Conservation (phyloP, 2,113 vertebrate species). For the Heteronetta atricapilla region DNA sequence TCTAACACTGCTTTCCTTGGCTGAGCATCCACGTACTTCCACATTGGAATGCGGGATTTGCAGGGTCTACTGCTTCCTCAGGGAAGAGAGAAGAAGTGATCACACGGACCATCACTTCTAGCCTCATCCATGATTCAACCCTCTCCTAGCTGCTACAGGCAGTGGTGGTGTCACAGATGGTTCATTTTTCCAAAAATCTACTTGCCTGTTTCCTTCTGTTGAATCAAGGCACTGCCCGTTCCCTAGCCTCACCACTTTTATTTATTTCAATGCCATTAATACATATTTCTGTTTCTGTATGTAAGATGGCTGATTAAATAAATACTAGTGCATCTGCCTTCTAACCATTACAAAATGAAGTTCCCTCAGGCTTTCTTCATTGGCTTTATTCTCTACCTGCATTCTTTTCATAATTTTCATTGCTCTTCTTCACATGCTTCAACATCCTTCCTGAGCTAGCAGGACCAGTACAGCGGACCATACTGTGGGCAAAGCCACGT, state of each 20-base stretch:
- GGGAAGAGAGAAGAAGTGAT: background rate
- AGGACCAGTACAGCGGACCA: background rate
- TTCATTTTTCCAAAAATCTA: background rate
- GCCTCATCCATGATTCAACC: background rate
- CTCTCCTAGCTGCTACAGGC: background rate
- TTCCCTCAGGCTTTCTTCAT: background rate
- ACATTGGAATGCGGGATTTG: background rate
- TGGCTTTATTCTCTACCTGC: background rate
- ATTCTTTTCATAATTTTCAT: background rate
- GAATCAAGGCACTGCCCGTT: background rate
- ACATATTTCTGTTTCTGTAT: background rate
- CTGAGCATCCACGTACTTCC: background rate
- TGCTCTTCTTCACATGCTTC: background rate
- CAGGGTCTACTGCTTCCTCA: background rate
- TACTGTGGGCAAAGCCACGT: rapidly evolving
- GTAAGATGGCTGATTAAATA: background rate
- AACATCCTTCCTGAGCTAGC: background rate
- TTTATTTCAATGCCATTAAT: background rate
- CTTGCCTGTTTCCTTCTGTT: background rate
- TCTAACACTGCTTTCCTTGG: background rate
- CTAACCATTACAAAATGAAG: background rate
- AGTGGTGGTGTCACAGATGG: background rate
- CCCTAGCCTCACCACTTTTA: background rate
- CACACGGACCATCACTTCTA: background rate
- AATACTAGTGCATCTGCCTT: background rate